phyloP scores from a whole-genome alignment of 1,140 invertebrate genomes.

The Acyrthosiphon pisum region DNA sequence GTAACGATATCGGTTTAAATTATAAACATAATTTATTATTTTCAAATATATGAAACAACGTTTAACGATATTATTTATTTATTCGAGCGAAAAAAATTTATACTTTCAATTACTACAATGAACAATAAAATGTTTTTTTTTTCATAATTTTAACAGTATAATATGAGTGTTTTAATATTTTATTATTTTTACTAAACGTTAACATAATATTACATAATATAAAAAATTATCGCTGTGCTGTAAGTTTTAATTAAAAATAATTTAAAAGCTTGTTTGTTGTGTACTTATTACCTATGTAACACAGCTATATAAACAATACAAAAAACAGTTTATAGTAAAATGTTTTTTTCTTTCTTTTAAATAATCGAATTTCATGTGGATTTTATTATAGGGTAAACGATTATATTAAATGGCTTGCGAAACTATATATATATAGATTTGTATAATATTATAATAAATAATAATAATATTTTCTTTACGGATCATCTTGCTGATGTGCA shows the following conservation, averaged over 20 bases:
- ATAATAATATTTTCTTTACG: not conserved
- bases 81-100: not conserved
- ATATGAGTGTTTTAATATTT: not conserved
- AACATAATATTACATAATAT: not conserved
- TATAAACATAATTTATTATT: slow-evolving; percentile 35
- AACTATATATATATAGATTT: not conserved
- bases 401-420: not conserved
- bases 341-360: not conserved
- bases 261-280: not conserved
- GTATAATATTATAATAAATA: not conserved
- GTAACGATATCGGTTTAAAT: not conserved
- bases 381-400: not conserved
- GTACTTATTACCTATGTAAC: not conserved
- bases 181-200: not conserved
- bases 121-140: not conserved
- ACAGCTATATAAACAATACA: not conserved
- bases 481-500: not conserved
- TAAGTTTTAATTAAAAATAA: slow-evolving; percentile 9
- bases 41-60: slow-evolving; percentile 16
- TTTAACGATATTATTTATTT: not conserved
- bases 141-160: not conserved
- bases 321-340: not conserved
- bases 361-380: not conserved
- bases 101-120: slow-evolving; percentile 5
- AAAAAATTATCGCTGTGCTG: not conserved